Percentiles rank a stretch among this genome's conserved stretches.
Evolutionary conservation across 1,140 invertebrate species (phyloP).

Genomic region (Drosophila takahashii): DNA sequence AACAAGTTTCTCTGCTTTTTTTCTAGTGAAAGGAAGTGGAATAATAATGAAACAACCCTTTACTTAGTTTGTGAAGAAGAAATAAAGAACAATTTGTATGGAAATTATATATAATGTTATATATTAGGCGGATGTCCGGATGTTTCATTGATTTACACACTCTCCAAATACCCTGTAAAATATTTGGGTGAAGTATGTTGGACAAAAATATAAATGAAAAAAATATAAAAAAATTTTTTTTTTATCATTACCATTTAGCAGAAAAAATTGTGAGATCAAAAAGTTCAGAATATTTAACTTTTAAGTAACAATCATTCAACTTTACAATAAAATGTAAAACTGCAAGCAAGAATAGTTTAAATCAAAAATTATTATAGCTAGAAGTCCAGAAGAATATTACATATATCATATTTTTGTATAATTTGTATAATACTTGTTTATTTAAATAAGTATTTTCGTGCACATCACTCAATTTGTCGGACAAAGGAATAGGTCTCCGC

Average conservation of each 20-base stretch:
- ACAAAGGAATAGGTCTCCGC: constrained; percentile 15
- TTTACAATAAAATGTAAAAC: too few relatives aligned
- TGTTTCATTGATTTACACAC: constrained; percentile 59
- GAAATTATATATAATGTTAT: constrained; percentile 63
- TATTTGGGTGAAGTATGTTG: not conserved
- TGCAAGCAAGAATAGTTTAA: too few relatives aligned
- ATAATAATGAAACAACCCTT: constrained; percentile 52
- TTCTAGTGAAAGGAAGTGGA: not conserved
- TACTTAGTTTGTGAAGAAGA: constrained; percentile 1
- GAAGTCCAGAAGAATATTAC: too few relatives aligned
- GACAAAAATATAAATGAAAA: not conserved
- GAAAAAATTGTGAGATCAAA: too few relatives aligned
- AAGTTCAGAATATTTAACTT: too few relatives aligned
- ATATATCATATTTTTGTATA: not conserved
- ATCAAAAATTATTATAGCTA: too few relatives aligned
- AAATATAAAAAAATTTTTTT: not conserved
- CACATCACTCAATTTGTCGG: not conserved
- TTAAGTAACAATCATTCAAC: too few relatives aligned
- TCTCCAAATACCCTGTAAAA: constrained; percentile 4
- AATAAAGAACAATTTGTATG: constrained; percentile 38
- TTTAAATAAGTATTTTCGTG: constrained; percentile 1
- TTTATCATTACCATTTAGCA: too few relatives aligned
- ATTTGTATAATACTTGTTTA: not conserved
- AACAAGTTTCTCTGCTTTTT: constrained; percentile 32
- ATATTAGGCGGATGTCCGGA: constrained; percentile 69